Conservation (phyloP, 2,797 vertebrate genomes). For the Arctocebus calabarensis region DNA sequence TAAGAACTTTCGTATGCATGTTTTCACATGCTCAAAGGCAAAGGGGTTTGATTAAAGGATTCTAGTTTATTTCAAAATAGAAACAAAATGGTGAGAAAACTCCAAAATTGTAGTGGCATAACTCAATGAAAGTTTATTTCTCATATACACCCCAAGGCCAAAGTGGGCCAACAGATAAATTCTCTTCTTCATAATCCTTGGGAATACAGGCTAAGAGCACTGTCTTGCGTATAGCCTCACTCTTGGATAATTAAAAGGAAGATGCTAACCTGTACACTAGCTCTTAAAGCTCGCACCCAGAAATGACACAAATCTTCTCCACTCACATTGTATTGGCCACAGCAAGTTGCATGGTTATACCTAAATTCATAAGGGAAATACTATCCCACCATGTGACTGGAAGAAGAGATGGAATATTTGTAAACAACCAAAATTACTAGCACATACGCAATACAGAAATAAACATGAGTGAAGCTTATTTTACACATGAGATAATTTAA, state of each 20-base stretch:
- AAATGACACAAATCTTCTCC: not conserved
- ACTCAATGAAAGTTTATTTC: not conserved
- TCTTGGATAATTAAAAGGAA: not conserved
- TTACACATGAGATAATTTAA: conserved; percentile 15
- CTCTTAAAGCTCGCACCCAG: not conserved
- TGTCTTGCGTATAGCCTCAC: not conserved
- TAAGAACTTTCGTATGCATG: not conserved
- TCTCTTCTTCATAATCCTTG: not conserved
- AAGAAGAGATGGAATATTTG: not conserved
- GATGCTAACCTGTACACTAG: not conserved
- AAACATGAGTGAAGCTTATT: not conserved
- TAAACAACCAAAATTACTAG: conserved; percentile 14
- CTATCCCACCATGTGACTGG: not conserved
- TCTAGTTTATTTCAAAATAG: not conserved
- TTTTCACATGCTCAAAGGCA: not conserved
- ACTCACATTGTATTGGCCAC: not conserved
- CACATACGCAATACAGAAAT: not conserved
- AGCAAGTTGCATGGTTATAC: not conserved
- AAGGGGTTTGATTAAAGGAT: not conserved
- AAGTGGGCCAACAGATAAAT: not conserved
- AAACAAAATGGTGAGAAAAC: not conserved
- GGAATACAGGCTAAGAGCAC: not conserved
- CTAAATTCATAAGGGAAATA: not conserved
- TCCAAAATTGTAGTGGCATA: not conserved
- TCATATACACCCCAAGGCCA: not conserved